Conservation (phyloP, 2,797 vertebrate genomes). For the Dromococcyx pavoninus region DNA sequence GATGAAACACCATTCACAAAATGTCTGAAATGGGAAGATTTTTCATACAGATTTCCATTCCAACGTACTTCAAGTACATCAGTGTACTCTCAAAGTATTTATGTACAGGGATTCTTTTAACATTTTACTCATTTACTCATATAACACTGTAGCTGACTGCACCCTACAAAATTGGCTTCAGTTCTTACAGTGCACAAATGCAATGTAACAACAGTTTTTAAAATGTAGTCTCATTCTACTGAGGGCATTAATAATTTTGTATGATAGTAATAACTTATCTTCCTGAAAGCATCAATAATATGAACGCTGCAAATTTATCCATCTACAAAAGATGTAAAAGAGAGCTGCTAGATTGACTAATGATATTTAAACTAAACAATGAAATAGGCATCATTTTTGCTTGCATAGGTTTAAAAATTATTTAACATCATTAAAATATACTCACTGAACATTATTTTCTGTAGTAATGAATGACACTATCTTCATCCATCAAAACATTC, state of each 20-base stretch:
- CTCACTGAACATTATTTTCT: background rate
- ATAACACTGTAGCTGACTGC: background rate
- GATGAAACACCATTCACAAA: conserved; percentile 1
- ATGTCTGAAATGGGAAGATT: background rate
- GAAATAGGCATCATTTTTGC: background rate
- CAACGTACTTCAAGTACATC: background rate
- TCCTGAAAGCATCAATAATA: background rate
- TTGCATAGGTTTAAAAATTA: background rate
- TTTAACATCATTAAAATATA: background rate
- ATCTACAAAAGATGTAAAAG: background rate
- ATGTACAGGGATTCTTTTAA: background rate
- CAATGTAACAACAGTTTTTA: background rate
- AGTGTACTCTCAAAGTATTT: background rate
- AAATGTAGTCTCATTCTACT: background rate
- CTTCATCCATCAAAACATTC: background rate
- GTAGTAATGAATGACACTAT: background rate
- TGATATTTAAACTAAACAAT: background rate
- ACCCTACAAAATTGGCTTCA: background rate
- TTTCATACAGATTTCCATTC: background rate
- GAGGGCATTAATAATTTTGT: background rate
- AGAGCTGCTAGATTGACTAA: background rate
- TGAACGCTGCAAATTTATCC: background rate
- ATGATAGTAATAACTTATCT: background rate
- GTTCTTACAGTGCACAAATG: background rate
- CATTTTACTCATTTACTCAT: background rate